Base-by-base conservation (phyloP, 2,113 vertebrate genomes). In the Podarcis muralis region DNA sequence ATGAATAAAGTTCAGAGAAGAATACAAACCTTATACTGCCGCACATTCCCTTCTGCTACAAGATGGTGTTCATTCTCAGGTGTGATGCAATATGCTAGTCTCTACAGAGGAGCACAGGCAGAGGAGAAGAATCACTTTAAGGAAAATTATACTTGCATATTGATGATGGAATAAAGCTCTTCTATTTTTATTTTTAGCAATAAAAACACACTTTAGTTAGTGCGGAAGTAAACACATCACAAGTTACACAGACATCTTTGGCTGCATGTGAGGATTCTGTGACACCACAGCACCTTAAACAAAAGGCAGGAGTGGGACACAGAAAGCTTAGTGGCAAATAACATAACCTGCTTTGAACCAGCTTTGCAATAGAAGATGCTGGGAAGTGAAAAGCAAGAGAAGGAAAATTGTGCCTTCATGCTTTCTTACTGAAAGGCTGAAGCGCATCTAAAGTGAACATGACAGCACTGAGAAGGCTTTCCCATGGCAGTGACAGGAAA, bases 61-160 rank as follows among this genome's bases (percentile, higher is more conserved):
- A 98, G 94, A 90, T 99, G 98, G 88, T 99, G 97, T 90, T 99
- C 99, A 1, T 99, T 98, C 95, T 99, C 98, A 6, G 99, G 99
- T 23, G 98, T 99, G 96, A 99, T 97, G 95, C 99, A 98, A 74
- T 99, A 99, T 16, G 98, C 99, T 96, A 99, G 97, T 90, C 97
- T 98, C 99, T 99, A 97, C 79, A 97, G 91, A 84, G 89, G 69
- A 87, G 18, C 1, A 59, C n/a, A 90, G 92, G 65, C 84, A 88
- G 72, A 78, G 20, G 15, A 80, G 87, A 81, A 83, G 43, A 76
- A 59, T 89, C 93, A 92, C 83, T 25, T 76, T 35, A 20, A 53
- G n/a, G 15, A 35, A 43, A 78, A 37, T 83, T 43, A n/a, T 30
- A 16, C 27, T 30, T 76, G 23, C 25, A 74, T 18, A 25, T 68